A percentile compares a stretch with the other conserved stretches of the same genome.
phyloP scores from a whole-genome alignment of 2,113 vertebrate species.

The Cryptotis parvus region DNA sequence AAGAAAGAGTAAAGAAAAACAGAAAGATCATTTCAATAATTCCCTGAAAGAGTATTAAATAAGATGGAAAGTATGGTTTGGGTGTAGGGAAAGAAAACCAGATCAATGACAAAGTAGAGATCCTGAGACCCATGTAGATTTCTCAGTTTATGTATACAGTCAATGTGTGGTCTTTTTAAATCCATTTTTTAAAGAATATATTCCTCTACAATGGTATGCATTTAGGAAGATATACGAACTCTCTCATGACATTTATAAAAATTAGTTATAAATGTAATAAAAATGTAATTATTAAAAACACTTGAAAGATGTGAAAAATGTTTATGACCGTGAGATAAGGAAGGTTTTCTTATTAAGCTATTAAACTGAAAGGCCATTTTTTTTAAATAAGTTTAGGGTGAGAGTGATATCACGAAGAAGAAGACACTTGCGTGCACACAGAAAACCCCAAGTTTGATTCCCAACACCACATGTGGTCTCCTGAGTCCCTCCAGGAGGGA shows the following conservation, averaged over 20 bases:
- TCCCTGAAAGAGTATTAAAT: background rate
- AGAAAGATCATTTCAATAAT: background rate
- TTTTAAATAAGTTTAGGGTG: background rate
- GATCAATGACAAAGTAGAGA: background rate
- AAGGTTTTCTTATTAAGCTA: background rate
- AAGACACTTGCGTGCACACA: too few relatives aligned
- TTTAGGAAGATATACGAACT: slow-evolving; percentile 24
- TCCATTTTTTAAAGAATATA: background rate
- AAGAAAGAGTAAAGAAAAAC: too few relatives aligned
- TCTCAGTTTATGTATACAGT: background rate
- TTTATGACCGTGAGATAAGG: slow-evolving; percentile 2
- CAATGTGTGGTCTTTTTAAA: slow-evolving; percentile 30
- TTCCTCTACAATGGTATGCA: background rate
- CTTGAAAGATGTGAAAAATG: too few relatives aligned
- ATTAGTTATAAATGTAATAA: background rate
- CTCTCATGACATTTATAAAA: background rate
- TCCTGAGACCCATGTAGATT: slow-evolving; percentile 1
- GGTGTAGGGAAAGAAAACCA: background rate
- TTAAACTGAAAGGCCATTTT: background rate
- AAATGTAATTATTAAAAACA: slow-evolving; percentile 11
- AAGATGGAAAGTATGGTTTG: slow-evolving; percentile 2
- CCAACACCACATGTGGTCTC: too few relatives aligned
- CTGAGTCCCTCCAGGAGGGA: too few relatives aligned
- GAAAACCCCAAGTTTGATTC: too few relatives aligned
- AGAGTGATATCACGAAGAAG: too few relatives aligned